These are phyloP conservation scores for Pogonocherus hispidulus DNA, from an alignment of 2,888 invertebrate genomes.

Conservation along the genomic window DNA sequence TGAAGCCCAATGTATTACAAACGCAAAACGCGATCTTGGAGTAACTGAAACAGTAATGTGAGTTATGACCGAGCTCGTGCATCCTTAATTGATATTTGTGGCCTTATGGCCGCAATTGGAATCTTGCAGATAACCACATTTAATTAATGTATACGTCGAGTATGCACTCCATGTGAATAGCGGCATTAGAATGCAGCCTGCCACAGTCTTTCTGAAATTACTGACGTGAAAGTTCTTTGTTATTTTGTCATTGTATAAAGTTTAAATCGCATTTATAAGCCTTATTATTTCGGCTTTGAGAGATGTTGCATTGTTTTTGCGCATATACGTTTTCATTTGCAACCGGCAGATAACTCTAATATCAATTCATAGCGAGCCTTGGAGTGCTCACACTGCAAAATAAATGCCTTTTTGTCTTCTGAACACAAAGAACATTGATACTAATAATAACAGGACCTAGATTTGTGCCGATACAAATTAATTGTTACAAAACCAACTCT, in stretches of 20 bases:
- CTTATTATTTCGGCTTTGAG: constrained; percentile 46
- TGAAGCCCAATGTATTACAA: constrained; percentile 16
- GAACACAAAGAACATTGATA: not conserved
- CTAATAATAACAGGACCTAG: not conserved
- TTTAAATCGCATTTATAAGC: constrained; percentile 51
- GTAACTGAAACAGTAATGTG: constrained; percentile 63
- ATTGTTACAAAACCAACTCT: no score
- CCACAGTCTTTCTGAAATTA: constrained; percentile 47
- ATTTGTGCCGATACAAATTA: no score
- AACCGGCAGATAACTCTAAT: constrained; percentile 33
- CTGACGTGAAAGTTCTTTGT: constrained; percentile 54
- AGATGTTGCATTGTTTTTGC: constrained; percentile 42
- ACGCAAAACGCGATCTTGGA: constrained; percentile 45
- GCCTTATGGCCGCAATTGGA: constrained; percentile 67
- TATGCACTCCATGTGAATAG: constrained; percentile 58
- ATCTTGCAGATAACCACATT: constrained; percentile 69
- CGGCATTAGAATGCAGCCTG: constrained; percentile 50
- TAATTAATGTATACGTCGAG: constrained; percentile 66
- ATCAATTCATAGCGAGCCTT: constrained; percentile 28
- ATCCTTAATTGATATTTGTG: constrained; percentile 69
- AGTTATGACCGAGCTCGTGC: constrained; percentile 65
- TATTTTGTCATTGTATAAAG: constrained; percentile 48
- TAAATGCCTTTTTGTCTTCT: not conserved
- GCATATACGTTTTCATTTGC: constrained; percentile 33
- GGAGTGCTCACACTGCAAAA: not conserved